Evolutionary conservation across 2,113 vertebrate genomes (phyloP), one percentile per base, ranked within the genome.

Genomic region (Illadopsis cleaveri): DNA sequence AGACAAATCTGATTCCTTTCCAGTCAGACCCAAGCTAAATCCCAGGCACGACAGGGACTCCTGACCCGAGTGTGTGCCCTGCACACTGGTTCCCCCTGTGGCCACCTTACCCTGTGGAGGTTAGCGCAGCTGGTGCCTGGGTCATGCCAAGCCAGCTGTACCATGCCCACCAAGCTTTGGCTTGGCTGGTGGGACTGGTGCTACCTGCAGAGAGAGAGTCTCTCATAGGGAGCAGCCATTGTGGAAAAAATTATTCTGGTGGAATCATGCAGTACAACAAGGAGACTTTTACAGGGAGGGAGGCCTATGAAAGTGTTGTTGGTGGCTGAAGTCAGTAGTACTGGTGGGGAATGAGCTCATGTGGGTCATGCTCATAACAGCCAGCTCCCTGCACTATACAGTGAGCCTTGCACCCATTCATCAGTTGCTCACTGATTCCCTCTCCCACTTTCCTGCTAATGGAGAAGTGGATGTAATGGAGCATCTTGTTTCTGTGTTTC

Each of bases 81-180:
- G 35, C 10, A 24, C 13, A 3, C 35, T 7, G 5, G 12, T 17
- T 70, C 7, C 9, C 5, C 6, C 19, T 0, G 2, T 21, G 53
- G 22, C 18, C 33, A 24, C 19, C 12, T 51, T 86, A 38, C 6
- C 42, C 10, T 1, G 1, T 8, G 17, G 38, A 20, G 20, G 20
- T 60, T 17, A 61, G 31, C 1, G 1, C 31, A 73, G 40, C 40
- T 40, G 40, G 40, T 51, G 35, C 47, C 42, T 54, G 47, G 25
- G 51, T 44, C 15, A 17, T 28, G 27, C 38, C 60, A 89, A 69
- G 13, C 7, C 76, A 85, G 25, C 30, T 2, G 3, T 24, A 16
- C 33, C 21, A 22, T 7, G 27, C 18, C 1, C 5, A 38, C 31
- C 27, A 56, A 37, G 30, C 28, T 73, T 69, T 73, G 71, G 31